These are phyloP conservation scores for Asarcornis scutulata DNA, from an alignment of 2,113 vertebrate genomes.

Conservation along the genomic window DNA sequence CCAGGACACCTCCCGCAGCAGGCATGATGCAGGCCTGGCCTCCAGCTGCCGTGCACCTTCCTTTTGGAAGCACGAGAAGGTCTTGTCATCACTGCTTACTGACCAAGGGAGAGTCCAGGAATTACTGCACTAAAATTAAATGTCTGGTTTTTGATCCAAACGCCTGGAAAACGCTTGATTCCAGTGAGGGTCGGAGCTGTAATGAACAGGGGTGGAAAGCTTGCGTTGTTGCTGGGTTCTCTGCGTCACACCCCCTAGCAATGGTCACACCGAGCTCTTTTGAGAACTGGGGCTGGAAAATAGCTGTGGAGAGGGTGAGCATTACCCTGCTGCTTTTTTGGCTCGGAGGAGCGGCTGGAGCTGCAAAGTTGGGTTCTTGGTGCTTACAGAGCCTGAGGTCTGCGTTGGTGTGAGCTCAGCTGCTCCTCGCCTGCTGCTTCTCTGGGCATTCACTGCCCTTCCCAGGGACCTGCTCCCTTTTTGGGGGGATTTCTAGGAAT, in stretches of 20 bases:
- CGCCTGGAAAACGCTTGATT: not conserved
- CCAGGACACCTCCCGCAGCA: not conserved
- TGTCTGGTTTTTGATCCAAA: not conserved
- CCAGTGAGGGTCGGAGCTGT: not conserved
- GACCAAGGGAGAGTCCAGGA: not conserved
- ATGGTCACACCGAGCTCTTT: no score
- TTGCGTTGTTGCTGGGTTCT: accelerated
- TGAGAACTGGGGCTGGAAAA: not conserved
- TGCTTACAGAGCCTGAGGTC: accelerated
- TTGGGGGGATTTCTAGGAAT: not conserved
- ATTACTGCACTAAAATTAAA: not conserved
- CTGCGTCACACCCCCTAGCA: not conserved
- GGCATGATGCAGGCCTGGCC: accelerated
- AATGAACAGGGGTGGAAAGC: accelerated
- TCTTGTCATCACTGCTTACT: not conserved
- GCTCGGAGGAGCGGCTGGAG: not conserved
- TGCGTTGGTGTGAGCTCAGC: not conserved
- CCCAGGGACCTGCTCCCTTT: not conserved
- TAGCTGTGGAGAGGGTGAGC: not conserved
- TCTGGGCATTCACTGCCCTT: accelerated
- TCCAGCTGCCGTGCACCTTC: not conserved
- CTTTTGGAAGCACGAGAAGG: not conserved
- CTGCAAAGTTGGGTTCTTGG: accelerated
- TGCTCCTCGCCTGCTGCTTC: not conserved
- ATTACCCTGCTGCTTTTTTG: not conserved